Conservation (phyloP, 2,888 invertebrate species). For the Arenicola marina region DNA sequence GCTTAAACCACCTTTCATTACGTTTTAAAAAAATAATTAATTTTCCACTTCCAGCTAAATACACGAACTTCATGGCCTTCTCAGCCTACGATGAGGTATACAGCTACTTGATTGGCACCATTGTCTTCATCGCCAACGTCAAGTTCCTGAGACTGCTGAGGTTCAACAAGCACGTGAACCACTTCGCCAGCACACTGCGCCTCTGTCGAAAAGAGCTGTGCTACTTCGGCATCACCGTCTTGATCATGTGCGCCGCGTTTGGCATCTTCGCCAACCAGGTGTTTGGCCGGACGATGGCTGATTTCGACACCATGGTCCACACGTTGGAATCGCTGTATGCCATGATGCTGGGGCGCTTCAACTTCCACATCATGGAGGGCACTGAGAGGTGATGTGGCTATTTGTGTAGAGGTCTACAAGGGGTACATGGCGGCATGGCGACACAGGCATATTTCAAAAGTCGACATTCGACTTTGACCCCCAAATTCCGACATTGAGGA, state of each 20-base stretch:
- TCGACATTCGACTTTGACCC: too few relatives aligned
- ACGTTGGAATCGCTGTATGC: constrained; percentile 30
- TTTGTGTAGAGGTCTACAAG: too few relatives aligned
- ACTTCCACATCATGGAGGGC: constrained; percentile 24
- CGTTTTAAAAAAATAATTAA: too few relatives aligned
- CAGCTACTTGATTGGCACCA: constrained; percentile 19
- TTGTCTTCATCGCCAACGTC: constrained; percentile 32
- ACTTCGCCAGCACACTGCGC: constrained; percentile 23
- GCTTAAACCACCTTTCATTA: too few relatives aligned
- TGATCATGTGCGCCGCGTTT: constrained; percentile 35
- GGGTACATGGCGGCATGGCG: too few relatives aligned
- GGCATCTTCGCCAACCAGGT: constrained; percentile 22
- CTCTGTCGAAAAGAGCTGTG: constrained; percentile 17
- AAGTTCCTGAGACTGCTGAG: constrained; percentile 32
- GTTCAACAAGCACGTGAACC: constrained; percentile 29
- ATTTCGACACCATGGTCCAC: constrained; percentile 28
- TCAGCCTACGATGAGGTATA: constrained; percentile 26
- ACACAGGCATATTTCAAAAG: too few relatives aligned
- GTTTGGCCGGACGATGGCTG: constrained; percentile 21
- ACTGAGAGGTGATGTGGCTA: constrained; percentile 10
- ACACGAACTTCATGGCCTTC: constrained; percentile 27
- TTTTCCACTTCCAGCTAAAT: constrained; percentile 24
- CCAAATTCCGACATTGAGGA: too few relatives aligned
- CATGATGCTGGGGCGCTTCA: constrained; percentile 36
- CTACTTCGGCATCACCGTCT: constrained; percentile 28